phyloP scores from a whole-genome alignment of 1,140 invertebrate species.

The Drosophila pruinosa region DNA sequence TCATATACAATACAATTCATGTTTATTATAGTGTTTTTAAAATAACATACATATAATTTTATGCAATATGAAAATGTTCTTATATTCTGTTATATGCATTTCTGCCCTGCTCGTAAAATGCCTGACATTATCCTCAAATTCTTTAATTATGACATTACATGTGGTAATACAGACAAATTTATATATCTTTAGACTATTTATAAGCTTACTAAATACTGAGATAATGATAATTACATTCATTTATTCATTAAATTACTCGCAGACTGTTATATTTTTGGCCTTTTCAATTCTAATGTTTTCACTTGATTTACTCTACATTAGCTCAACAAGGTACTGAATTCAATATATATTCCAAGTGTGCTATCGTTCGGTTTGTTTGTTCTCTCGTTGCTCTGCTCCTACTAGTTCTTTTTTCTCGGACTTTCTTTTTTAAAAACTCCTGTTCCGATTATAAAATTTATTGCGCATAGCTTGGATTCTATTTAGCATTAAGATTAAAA shows the following conservation, averaged over 20 bases:
- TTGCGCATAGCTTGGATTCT: constrained; percentile 34
- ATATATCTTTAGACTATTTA: not conserved
- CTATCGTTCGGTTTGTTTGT: constrained; percentile 63
- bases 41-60: not conserved
- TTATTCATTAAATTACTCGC: constrained; percentile 66
- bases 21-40: too few relatives aligned
- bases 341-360: constrained; percentile 55
- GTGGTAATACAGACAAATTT: not conserved
- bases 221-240: constrained; percentile 62
- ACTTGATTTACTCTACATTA: constrained; percentile 83
- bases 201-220: not conserved
- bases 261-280: constrained; percentile 83
- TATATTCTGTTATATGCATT: not conserved
- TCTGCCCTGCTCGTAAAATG: constrained; percentile 27
- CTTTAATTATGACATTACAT: constrained; percentile 11
- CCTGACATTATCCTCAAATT: constrained; percentile 13
- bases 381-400: constrained; percentile 44
- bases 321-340: constrained; percentile 78
- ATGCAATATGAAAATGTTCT: not conserved
- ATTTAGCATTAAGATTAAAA: not conserved
- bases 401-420: constrained; percentile 54
- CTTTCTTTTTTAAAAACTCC: constrained; percentile 33
- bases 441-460: constrained; percentile 14
- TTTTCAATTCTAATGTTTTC: constrained; percentile 83
- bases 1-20: not conserved